Evolutionary conservation across 1,140 invertebrate species (phyloP), one percentile per base, ranked within the genome.

Genomic region (Tyrophagus putrescentiae): DNA sequence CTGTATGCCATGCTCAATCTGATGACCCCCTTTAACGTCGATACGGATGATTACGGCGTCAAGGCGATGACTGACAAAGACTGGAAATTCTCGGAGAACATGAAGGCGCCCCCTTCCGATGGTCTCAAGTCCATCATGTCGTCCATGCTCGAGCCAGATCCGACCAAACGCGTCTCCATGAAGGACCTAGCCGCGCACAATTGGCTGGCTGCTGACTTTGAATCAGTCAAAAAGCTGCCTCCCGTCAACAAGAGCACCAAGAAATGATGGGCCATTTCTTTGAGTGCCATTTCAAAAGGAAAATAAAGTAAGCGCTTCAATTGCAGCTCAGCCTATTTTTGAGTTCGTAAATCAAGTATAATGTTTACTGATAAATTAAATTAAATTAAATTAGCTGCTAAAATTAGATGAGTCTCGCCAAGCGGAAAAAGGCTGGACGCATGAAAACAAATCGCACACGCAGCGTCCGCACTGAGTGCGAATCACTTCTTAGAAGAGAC

Each of bases 71-170:
- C 83, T 69, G 81, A 80, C 29, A 79, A 80, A 64, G 74, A 79
- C 21, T 89, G n/a, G n/a, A n/a, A 87, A 69, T 78, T 83, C 21
- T 77, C 80, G 0, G 76, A 80, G 63, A n/a, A n/a, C n/a, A 78
- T 85, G 6, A 74, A 78, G 29, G 79, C 83, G 18, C 76, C 73
- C 0, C 72, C 89, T 9, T 79, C 82, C 0, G 65, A 75, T 0
- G 68, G 76, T 5, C 82, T 82, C 0, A 84, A 85, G 71, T 79
- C 76, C 9, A 78, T 87, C n/a, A 80, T 87, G 5, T 75, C 77
- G 3, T 79, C 81, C 52, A 81, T 88, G 62, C 70, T 89, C 7
- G 85, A 89, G 68, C 85, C 85, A 0, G 83, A 87, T 65, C 78
- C 86, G 29, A 82, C 79, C 7, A 70, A 81, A 27, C 77, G 86